Evolutionary conservation across 1,140 invertebrate species (phyloP).

Genomic region (Propsilocerus akamusi): DNA sequence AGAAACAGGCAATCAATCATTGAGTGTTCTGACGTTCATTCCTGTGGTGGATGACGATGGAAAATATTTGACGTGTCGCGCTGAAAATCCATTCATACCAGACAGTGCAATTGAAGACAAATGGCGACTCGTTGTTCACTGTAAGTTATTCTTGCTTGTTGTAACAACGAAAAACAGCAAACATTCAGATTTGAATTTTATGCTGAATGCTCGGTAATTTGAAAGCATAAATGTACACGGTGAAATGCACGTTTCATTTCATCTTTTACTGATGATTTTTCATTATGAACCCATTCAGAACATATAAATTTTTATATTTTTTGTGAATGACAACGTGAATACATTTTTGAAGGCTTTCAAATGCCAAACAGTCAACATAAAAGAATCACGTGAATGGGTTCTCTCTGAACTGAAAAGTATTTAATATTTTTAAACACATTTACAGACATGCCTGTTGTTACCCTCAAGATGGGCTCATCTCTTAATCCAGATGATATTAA

Average conservation of each 20-base stretch:
- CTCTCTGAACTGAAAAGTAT: not conserved
- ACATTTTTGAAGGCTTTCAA: too few species aligned
- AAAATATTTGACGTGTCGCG: constrained; percentile 68
- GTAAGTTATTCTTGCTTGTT: constrained; percentile 43
- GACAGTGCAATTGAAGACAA: constrained; percentile 67
- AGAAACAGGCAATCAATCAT: constrained; percentile 62
- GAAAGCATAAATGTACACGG: too few species aligned
- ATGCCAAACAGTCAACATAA: too few species aligned
- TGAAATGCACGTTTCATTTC: too few species aligned
- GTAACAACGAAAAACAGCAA: too few species aligned
- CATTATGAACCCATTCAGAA: not conserved
- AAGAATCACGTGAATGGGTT: too few species aligned
- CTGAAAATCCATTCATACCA: constrained; percentile 66
- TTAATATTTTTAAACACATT: constrained; percentile 15
- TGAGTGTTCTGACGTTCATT: constrained; percentile 62
- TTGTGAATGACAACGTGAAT: not conserved
- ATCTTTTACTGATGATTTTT: too few species aligned
- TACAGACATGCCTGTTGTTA: constrained; percentile 53
- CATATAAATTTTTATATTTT: not conserved
- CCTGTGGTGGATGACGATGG: constrained; percentile 70
- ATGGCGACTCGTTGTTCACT: constrained; percentile 55
- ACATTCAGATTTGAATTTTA: too few species aligned
- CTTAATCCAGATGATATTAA: constrained; percentile 65
- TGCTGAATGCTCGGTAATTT: too few species aligned
- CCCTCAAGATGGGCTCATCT: constrained; percentile 54